Evolutionary conservation across 2,888 invertebrate genomes (phyloP), one percentile per base, ranked within the genome.

Genomic region (Drosophila vallismaia): DNA sequence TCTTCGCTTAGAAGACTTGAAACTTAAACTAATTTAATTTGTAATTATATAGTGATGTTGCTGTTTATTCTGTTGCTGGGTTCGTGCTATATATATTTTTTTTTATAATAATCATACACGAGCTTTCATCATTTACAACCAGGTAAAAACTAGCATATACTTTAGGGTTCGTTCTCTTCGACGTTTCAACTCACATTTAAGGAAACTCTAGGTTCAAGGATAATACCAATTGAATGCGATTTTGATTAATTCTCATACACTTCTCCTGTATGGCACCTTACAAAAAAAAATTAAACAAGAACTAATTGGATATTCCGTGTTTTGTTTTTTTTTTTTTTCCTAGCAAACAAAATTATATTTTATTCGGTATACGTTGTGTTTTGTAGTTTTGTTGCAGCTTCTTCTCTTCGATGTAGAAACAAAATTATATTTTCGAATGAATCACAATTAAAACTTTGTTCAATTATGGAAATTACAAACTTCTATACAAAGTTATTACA

Each of bases 381-480:
- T 54, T 69, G 63, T 60, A 45, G 46, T 70, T 70, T 54, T 45
- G 58, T 53, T 59, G 9, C 8, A 42, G 40, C 31, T 40, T 64
- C 31, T 40, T 64, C 62, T 67, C 72, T 82, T 82, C 84, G 84
- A 73, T 82, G 84, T 70, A 67, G 60, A 71, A 62, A 68, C 67
- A 75, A 81, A 84, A 86, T 84, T 86, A 76, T 71, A 83, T 83
- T 83, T 86, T 76, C 64, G 69, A 86, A 74, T 80, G 77, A 86
- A 82, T 82, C 82, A 82, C 82, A 82, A 77, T 81, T 48, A 64
- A 66, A 83, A 80, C 70, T 80, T 81, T 76, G 72, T 76, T 74
- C 29, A 48, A 50, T 46, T 40, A 56, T 66, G 66, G 64, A 64
- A 64, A 64, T 56, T 19, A 19, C 40, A 40, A 40, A 49, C 46